Conservation (phyloP, 92 coral and sea anemone species). For the Actinernus sp. region DNA sequence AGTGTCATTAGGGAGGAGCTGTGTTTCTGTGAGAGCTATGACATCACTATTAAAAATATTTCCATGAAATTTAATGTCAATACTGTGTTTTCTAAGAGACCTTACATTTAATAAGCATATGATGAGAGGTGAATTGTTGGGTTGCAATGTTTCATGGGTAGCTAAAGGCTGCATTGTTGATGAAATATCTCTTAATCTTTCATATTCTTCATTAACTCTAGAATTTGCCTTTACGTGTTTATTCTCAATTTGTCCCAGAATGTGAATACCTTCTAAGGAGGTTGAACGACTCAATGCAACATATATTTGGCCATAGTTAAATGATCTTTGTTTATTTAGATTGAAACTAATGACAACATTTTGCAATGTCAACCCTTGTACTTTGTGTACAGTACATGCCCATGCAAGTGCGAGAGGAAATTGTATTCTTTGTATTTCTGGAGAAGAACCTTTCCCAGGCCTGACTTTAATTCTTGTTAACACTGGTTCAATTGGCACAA, state of each 20-base stretch:
- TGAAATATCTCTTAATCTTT: conserved; percentile 26
- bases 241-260: conserved; percentile 47
- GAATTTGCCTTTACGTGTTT: conserved; percentile 61
- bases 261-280: conserved; percentile 46
- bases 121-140: background rate
- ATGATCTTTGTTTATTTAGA: conserved; percentile 44
- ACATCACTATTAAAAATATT: conserved; percentile 29
- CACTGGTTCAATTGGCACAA: conserved; percentile 50
- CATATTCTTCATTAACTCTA: conserved; percentile 57
- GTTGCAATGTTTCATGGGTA: background rate
- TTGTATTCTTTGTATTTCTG: conserved; percentile 63
- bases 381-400: conserved; percentile 70
- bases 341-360: conserved; percentile 53
- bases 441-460: conserved; percentile 64
- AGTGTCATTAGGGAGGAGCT: conserved; percentile 32
- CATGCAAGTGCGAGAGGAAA: conserved; percentile 28
- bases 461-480: conserved; percentile 46
- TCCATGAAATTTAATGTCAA: conserved; percentile 37
- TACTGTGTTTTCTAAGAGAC: conserved; percentile 52
- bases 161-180: background rate
- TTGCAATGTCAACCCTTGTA: conserved; percentile 64
- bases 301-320: conserved; percentile 70
- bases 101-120: conserved; percentile 28
- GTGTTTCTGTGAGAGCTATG: conserved; percentile 44
- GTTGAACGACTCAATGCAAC: conserved; percentile 69